Evolutionary conservation across 2,888 invertebrate species (phyloP).

Genomic region (Coenonympha arcania): DNA sequence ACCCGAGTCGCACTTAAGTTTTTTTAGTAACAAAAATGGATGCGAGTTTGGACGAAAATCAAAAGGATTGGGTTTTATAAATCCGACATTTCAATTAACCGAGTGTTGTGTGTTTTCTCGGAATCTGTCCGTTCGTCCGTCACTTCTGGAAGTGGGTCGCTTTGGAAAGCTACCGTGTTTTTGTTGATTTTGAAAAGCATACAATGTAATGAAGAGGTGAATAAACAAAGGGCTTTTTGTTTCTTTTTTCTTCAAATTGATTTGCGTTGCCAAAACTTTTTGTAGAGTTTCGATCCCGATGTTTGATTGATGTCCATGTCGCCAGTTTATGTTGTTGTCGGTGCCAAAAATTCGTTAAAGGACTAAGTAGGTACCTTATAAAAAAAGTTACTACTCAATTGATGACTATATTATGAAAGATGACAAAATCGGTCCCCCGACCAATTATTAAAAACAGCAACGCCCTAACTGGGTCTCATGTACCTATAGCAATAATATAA

Average conservation of each 20-base stretch:
- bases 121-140: constrained; percentile 10
- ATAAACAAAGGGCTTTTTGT: background rate
- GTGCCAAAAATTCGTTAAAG: too few species aligned
- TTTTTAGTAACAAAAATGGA: background rate
- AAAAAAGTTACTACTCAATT: too few species aligned
- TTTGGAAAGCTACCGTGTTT: constrained; percentile 12
- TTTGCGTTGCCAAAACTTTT: background rate
- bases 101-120: constrained; percentile 4
- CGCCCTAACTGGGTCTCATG: too few species aligned
- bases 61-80: constrained; percentile 2
- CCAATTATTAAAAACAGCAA: too few species aligned
- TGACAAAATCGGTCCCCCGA: too few species aligned
- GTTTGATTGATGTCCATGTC: too few species aligned
- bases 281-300: background rate
- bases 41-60: background rate
- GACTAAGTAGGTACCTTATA: too few species aligned
- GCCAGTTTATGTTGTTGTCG: too few species aligned
- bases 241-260: background rate
- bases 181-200: background rate
- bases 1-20: too few species aligned
- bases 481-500: too few species aligned
- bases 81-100: constrained; percentile 17
- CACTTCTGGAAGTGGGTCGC: constrained; percentile 2
- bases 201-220: background rate
- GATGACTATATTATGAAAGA: too few species aligned